Evolutionary conservation across 2,797 vertebrate species (phyloP), one percentile per base, ranked within the genome.

Genomic region (Euthynnus affinis): DNA sequence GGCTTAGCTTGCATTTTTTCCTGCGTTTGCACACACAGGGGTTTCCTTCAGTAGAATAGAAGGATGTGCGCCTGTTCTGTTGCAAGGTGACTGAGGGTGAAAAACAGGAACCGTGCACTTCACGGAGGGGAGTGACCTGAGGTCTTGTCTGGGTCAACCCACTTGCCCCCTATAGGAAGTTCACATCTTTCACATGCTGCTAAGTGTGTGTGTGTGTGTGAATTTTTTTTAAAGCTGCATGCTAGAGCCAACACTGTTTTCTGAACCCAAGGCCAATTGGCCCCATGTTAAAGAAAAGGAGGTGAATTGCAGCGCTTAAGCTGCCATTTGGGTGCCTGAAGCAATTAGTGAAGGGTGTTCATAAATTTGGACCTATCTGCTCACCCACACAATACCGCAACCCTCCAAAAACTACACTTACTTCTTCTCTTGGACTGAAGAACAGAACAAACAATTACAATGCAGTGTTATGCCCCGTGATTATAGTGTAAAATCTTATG

Each of bases 61-160:
- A 95, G 95, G 95, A 96, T 95, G 93, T 95, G 88, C 44, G 91
- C 83, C 73, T 91, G 85, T 89, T 92, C 89, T 88, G 83, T 71
- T 80, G 87, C 81, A 84, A 92, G 86, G 87, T 87, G 88, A 88
- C 85, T 42, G 14, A 88, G 81, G 71, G 76, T 71, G 84, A 92
- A 95, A 94, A 95, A 95, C 95, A 96, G 95, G 94, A 96, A 95
- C 90, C 18, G 80, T 76, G 81, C 70, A 83, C 88, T 91, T 89
- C 72, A 78, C 34, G 68, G 74, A 85, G 68, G 82, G 83, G 81
- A 82, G 79, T 87, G 76, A 91, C 88, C 87, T 56, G 14, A 65
- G 83, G 89, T 82, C 89, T 84, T 48, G 87, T 88, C 75, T 74
- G 49, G 85, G 85, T 91, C 85, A 88, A 71, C 60, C 82, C 72